Evolutionary conservation across 2,888 invertebrate species (phyloP).

Genomic region (Stenichneumon culpator): DNA sequence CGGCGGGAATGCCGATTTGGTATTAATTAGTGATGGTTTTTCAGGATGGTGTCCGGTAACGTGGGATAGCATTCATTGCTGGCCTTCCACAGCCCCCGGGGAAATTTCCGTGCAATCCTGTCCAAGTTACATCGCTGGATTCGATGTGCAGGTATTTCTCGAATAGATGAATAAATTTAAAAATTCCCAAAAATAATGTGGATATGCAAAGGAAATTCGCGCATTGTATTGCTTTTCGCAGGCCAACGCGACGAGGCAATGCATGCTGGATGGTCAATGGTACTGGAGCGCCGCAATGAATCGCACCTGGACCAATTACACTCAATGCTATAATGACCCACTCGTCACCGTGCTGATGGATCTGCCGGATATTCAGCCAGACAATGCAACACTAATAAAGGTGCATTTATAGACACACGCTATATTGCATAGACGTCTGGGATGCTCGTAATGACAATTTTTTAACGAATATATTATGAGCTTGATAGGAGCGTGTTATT

Average conservation of each 20-base stretch:
- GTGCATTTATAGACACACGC: constrained; percentile 60
- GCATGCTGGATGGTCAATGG: constrained; percentile 86
- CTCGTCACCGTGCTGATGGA: constrained; percentile 84
- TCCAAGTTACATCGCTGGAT: constrained; percentile 87
- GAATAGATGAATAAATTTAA: background rate
- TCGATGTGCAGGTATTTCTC: constrained; percentile 79
- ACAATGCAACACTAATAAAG: constrained; percentile 76
- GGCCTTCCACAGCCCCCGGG: constrained; percentile 86
- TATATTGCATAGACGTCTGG: background rate
- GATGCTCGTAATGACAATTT: background rate
- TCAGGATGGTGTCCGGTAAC: constrained; percentile 86
- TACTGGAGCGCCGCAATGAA: constrained; percentile 82
- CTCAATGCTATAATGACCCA: constrained; percentile 84
- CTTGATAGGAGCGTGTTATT: no score
- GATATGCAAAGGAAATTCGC: no score
- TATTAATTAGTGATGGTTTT: constrained; percentile 22
- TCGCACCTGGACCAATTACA: constrained; percentile 86
- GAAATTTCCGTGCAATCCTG: constrained; percentile 85
- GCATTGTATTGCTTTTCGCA: constrained; percentile 65
- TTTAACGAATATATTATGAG: background rate
- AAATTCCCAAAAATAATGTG: background rate
- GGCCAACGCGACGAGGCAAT: constrained; percentile 85
- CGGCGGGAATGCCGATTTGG: background rate
- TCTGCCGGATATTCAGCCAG: constrained; percentile 76
- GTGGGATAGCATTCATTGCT: constrained; percentile 87